phyloP scores from a whole-genome alignment of 2,113 vertebrate species.

The Grantiella picta region DNA sequence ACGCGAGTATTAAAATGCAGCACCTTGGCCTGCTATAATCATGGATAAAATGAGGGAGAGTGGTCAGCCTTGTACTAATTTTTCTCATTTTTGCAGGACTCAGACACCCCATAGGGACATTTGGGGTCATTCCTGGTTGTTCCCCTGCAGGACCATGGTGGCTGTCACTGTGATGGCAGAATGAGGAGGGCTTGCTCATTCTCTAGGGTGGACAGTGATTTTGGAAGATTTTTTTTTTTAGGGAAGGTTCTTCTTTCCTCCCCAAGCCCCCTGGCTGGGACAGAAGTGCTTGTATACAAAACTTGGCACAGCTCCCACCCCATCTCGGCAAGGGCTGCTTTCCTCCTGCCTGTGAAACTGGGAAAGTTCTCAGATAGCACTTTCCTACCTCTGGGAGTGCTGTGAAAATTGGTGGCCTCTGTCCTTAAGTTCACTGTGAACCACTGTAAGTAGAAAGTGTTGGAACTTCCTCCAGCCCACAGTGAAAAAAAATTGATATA shows the following conservation, averaged over 20 bases:
- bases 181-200: accelerated
- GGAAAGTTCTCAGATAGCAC: background rate
- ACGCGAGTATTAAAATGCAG: background rate
- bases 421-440: background rate
- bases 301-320: background rate
- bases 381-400: background rate
- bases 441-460: background rate
- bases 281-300: background rate
- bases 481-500: background rate
- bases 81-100: background rate
- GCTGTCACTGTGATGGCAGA: background rate
- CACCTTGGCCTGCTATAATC: background rate
- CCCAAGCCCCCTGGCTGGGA: background rate
- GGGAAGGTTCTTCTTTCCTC: background rate
- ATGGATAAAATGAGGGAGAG: background rate
- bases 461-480: background rate
- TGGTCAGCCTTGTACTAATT: background rate
- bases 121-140: too few relatives aligned
- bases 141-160: background rate
- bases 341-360: background rate
- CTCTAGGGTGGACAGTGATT: accelerated
- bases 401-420: background rate
- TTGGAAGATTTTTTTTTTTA: background rate
- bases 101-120: background rate
- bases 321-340: background rate